Base-by-base conservation (phyloP, 2,888 invertebrate species). In the Cheilosia impressa region DNA sequence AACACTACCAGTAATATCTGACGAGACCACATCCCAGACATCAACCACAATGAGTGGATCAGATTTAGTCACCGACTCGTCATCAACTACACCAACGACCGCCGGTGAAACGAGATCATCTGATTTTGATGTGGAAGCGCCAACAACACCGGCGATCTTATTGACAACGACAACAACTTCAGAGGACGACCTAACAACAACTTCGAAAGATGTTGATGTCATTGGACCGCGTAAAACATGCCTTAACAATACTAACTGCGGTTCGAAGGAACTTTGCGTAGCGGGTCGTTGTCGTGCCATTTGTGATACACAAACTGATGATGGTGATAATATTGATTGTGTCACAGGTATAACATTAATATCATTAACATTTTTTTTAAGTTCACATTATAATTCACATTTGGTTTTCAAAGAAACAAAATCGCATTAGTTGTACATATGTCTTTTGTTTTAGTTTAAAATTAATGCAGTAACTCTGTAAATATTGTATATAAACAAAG, bases 221-320 rank as follows among this genome's bases (percentile, higher is more conserved):
- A 89, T 88, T 88, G 89, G 88, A 89, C 91, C 92, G 90, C 91
- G 89, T 89, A 92, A 91, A 89, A 89, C 92, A 89, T 95, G 95
- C 93, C 92, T 92, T 89, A 92, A 92, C 89, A 93, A 94, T 91
- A 92, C 92, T 89, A 94, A 95, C 90, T 95, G 95, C 91, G 93
- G 93, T 88, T 91, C 93, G 88, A 93, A 93, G 88, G 94, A 95
- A 92, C 93, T 93, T 87, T 95, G 95, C 91, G 92, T 93, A 88
- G 92, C 93, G 90, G 93, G 93, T 89, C 92, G 92, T 90, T 95
- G 95, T 92, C 92, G 90, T 87, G 94, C 91, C 91, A 90, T 87
- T 87, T 88, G 88, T 87, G 89, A 77, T 88, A 89, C 87, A 87
- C 88, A 80, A 52, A 78, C 78, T 63, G 84, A 88, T 55, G 88